Conservation (phyloP, 2,888 invertebrate genomes). For the Anthophora plumipes region DNA sequence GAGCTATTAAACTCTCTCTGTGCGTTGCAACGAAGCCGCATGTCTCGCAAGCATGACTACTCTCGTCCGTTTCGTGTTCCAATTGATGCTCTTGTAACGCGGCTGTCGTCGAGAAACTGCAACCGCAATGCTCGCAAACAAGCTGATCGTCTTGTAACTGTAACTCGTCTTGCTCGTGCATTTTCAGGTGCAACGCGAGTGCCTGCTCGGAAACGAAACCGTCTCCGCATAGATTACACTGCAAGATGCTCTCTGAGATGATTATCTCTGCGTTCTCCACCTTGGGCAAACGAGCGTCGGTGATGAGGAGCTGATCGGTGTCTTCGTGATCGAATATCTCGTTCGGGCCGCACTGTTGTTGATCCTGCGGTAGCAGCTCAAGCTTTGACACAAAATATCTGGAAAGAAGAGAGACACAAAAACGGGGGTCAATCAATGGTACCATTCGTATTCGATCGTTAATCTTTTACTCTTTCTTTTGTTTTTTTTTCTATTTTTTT, state of each 20-base stretch:
- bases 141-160: conserved; percentile 59
- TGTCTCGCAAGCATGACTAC: conserved; percentile 74
- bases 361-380: conserved; percentile 73
- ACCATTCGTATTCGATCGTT: conserved; percentile 37
- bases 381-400: conserved; percentile 83
- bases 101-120: conserved; percentile 57
- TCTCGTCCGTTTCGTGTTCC: conserved; percentile 72
- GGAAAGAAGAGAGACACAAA: conserved; percentile 82
- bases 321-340: conserved; percentile 75
- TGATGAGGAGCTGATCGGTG: conserved; percentile 70
- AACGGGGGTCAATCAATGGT: conserved; percentile 75
- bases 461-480: too few relatives aligned
- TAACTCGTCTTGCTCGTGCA: conserved; percentile 63
- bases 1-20: conserved; percentile 75
- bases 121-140: conserved; percentile 76
- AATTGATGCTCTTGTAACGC: conserved; percentile 68
- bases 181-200: conserved; percentile 58
- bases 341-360: conserved; percentile 70
- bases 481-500: conserved; percentile 39
- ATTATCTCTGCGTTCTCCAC: conserved; percentile 65
- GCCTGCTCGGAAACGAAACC: conserved; percentile 68
- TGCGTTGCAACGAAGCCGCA: conserved; percentile 79
- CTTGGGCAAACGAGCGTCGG: conserved; percentile 67
- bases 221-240: conserved; percentile 78
- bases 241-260: conserved; percentile 63